Base-by-base conservation (phyloP, 2,113 vertebrate genomes). In the Hippolais icterina region DNA sequence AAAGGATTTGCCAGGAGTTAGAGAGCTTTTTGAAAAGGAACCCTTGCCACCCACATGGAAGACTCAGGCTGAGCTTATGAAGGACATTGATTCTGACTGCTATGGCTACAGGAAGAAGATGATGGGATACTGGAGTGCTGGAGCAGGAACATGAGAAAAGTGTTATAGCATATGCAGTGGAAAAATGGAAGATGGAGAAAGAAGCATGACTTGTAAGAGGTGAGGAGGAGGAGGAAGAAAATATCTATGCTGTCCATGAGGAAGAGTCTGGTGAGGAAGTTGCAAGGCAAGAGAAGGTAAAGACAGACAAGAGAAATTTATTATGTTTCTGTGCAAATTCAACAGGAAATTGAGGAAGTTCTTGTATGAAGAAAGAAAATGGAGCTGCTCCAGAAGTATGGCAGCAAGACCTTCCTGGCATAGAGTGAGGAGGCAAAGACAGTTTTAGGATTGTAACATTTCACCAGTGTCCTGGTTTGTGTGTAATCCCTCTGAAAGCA, bases 331-430 rank as follows among this genome's bases (percentile, higher is more conserved):
- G 99, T 99, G 53, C 99, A 99, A 0, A 98, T 99, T 7, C 99
- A 99, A 80, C 99, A 98, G 91, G 99, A 99, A 99, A 99, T 99
- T 50, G 99, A 99, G 95, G 99, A 99, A 93, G 99, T 99, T 28
- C 98, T 99, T 27, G 98, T 99, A 14, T 97, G 99, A 57, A 98
- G 99, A 88, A 99, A 99, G 98, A 99, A 99, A 98, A 99, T 99
- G 99, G 99, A 99, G 91, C 95, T 99, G 53, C 97, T 99, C 39
- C 99, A 99, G 96, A 99, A 99, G 35, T 99, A 99, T 0, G 99
- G 99, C 83, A 99, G 99, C 28, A 99, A 99, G 96, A 98, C 98
- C 22, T 97, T 99, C n/a, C 98, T 99, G 98, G 99, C 99, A 11
- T 99, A 99, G 95, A 99, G 99, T 0, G 98, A 99, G 75, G 99